These are phyloP conservation scores for Pachliopta kotzebuea DNA, from an alignment of 2,888 invertebrate species.

Conservation along the genomic window DNA sequence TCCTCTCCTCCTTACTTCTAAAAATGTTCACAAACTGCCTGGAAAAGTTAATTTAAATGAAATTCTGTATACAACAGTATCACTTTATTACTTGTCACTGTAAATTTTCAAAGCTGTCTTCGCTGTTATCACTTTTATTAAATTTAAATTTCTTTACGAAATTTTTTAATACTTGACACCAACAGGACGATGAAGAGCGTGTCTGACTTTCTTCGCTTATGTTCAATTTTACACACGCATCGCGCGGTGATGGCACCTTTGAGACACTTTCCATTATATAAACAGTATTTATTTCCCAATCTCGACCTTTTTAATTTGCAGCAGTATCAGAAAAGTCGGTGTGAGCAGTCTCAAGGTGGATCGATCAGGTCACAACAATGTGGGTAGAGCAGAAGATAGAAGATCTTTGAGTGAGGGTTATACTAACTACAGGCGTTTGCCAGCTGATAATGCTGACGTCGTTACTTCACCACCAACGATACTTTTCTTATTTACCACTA, in stretches of 20 bases:
- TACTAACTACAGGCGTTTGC: too few species aligned
- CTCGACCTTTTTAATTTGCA: not conserved
- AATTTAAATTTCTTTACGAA: conserved; percentile 6
- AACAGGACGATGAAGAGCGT: conserved; percentile 2
- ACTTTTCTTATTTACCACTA: not conserved
- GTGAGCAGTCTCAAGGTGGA: too few species aligned
- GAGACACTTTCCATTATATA: conserved; percentile 1
- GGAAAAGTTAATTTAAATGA: not conserved
- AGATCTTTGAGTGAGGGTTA: too few species aligned
- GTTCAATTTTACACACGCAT: conserved; percentile 3
- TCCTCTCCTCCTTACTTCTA: not conserved
- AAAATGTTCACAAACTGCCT: not conserved
- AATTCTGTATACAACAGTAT: not conserved
- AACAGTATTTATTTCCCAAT: not conserved
- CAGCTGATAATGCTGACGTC: not conserved
- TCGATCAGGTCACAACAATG: too few species aligned
- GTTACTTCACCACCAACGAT: not conserved
- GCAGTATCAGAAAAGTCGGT: not conserved
- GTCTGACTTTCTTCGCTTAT: conserved; percentile 5
- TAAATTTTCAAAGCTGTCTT: conserved; percentile 16
- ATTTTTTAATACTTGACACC: conserved; percentile 13
- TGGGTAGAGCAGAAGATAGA: too few species aligned
- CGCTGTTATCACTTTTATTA: not conserved
- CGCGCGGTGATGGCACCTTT: not conserved
- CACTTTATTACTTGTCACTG: conserved; percentile 10